Percentiles rank a stretch among this genome's conserved stretches.
Conservation (phyloP, 2,797 vertebrate genomes). For the Tapera naevia region DNA sequence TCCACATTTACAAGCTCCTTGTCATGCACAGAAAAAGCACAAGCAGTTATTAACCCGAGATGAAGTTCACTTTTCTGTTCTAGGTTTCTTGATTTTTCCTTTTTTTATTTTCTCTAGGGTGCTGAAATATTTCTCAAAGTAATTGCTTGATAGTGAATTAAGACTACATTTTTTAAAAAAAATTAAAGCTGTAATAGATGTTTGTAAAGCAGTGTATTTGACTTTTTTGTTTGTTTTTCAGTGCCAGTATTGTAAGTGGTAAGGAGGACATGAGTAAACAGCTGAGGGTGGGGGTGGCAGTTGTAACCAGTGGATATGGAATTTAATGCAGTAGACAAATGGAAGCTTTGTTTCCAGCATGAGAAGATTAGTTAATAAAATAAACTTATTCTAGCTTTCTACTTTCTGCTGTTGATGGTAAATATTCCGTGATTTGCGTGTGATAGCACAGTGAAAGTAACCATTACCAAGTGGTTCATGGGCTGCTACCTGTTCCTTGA, state of each 20-base stretch:
- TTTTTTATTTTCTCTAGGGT: background rate
- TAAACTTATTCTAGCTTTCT: background rate
- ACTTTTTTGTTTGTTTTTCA: background rate
- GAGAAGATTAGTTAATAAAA: background rate
- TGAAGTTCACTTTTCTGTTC: background rate
- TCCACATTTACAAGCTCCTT: background rate
- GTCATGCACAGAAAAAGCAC: background rate
- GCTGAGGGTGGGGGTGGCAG: background rate
- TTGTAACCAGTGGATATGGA: background rate
- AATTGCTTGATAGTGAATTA: background rate
- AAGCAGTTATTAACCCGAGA: background rate
- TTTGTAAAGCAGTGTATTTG: background rate
- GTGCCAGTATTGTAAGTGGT: background rate
- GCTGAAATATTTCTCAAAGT: background rate
- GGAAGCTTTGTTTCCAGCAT: background rate
- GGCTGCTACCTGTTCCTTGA: background rate
- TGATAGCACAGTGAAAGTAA: background rate
- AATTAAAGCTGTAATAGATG: background rate
- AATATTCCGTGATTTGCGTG: background rate
- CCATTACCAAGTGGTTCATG: accelerated
- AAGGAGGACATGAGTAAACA: background rate
- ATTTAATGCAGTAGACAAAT: background rate
- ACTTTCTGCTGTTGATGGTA: background rate
- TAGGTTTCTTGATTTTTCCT: background rate
- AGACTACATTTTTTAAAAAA: background rate